These are phyloP conservation scores for Hemicordylus capensis DNA, from an alignment of 2,113 vertebrate genomes.

Conservation along the genomic window DNA sequence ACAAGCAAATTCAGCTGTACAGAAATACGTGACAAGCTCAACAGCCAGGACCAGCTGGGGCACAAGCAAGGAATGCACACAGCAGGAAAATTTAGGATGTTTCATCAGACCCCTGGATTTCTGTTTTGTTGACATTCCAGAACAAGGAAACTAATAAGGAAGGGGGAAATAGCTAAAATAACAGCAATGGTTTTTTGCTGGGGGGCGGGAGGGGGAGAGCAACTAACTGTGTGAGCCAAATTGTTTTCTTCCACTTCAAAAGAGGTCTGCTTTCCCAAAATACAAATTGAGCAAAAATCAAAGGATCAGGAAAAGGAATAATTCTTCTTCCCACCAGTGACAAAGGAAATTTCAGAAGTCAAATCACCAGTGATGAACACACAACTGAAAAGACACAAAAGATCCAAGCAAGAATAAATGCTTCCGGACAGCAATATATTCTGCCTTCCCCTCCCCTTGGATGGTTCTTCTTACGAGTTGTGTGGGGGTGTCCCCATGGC, in stretches of 20 bases:
- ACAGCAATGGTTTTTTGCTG: no score
- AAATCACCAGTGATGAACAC: not conserved
- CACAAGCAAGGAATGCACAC: not conserved
- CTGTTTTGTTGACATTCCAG: not conserved
- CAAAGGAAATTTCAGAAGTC: not conserved
- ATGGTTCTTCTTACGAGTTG: no score
- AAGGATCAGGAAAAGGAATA: not conserved
- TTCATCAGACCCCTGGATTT: not conserved
- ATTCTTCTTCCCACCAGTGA: not conserved
- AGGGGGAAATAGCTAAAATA: not conserved
- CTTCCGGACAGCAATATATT: no score
- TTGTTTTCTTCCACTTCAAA: not conserved
- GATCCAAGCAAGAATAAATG: not conserved
- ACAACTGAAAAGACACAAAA: not conserved
- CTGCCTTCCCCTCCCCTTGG: no score
- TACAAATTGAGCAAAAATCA: not conserved
- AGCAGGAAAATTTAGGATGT: not conserved
- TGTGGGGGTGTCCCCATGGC: no score
- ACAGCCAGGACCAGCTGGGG: not conserved
- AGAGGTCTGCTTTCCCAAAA: not conserved
- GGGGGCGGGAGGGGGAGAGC: no score
- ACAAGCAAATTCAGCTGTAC: accelerated
- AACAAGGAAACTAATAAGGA: not conserved
- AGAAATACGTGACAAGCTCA: accelerated
- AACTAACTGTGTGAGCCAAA: no score